A percentile compares a stretch with the other conserved stretches of the same genome.
These are phyloP conservation scores for Euphonia xanthogaster DNA, from an alignment of 2,797 vertebrate genomes.

Conservation along the genomic window DNA sequence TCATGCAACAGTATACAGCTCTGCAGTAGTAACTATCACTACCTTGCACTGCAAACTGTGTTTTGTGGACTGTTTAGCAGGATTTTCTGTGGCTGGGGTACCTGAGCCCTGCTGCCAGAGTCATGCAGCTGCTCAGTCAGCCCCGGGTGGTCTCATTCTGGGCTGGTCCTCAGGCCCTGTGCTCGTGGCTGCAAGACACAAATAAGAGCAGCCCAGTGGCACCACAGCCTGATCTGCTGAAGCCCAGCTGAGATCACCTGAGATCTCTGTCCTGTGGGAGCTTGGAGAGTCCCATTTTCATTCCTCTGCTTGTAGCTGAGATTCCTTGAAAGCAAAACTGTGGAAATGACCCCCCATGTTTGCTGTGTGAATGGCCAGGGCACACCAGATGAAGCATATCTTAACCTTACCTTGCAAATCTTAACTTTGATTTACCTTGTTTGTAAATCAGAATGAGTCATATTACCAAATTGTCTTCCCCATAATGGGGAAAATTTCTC, in stretches of 20 bases:
- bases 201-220: not conserved
- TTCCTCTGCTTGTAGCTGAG: not conserved
- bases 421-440: not conserved
- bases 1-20: not conserved
- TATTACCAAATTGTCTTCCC: not conserved
- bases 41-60: not conserved
- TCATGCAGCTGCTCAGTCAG: not conserved
- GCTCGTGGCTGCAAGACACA: not conserved
- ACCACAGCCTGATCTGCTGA: not conserved
- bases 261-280: not conserved
- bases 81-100: not conserved
- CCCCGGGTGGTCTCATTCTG: rapidly evolving
- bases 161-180: not conserved
- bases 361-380: not conserved
- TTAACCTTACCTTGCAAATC: not conserved
- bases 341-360: rapidly evolving
- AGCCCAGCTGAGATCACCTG: not conserved
- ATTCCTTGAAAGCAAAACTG: not conserved
- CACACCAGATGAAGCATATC: not conserved
- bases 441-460: not conserved
- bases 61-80: not conserved
- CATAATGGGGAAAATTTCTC: not conserved
- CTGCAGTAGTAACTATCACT: not conserved
- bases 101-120: not conserved
- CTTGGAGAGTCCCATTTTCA: not conserved